A percentile compares a stretch with the other conserved stretches of the same genome.
Conservation (phyloP, 1,140 invertebrate species). For the Pseudomyrmex cubaensis region DNA sequence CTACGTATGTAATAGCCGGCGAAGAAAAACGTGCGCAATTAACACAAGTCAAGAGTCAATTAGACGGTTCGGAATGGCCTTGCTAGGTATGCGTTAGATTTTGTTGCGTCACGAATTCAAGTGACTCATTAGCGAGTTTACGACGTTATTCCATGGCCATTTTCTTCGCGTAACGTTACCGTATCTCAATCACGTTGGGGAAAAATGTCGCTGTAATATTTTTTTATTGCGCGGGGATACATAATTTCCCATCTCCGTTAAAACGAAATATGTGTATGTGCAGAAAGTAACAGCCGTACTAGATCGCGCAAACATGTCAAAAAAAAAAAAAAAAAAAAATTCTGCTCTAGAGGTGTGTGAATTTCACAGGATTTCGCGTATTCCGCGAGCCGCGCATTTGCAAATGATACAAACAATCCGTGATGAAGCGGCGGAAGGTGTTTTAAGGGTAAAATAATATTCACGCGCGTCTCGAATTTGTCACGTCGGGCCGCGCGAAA, state of each 20-base stretch:
- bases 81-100: conserved; percentile 28
- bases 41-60: conserved; percentile 63
- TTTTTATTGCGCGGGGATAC: too few species aligned
- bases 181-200: not conserved
- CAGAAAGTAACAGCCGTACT: too few species aligned
- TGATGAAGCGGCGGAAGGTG: conserved; percentile 1
- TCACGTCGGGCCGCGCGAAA: not conserved
- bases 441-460: conserved; percentile 25
- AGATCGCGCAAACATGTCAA: too few species aligned
- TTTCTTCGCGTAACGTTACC: conserved; percentile 21
- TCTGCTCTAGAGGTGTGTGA: not conserved
- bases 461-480: conserved; percentile 1
- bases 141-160: conserved; percentile 22
- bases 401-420: not conserved
- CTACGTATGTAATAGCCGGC: not conserved
- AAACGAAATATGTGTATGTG: too few species aligned
- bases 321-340: too few species aligned
- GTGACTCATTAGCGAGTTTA: conserved; percentile 36
- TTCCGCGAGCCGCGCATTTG: not conserved
- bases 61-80: conserved; percentile 46
- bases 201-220: not conserved
- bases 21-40: conserved; percentile 58
- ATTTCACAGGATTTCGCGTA: not conserved
- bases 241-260: too few species aligned
- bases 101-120: conserved; percentile 35